Percentiles rank a stretch among this genome's conserved stretches.
Conservation (phyloP, 2,888 invertebrate species). For the Volucella zonaria region DNA sequence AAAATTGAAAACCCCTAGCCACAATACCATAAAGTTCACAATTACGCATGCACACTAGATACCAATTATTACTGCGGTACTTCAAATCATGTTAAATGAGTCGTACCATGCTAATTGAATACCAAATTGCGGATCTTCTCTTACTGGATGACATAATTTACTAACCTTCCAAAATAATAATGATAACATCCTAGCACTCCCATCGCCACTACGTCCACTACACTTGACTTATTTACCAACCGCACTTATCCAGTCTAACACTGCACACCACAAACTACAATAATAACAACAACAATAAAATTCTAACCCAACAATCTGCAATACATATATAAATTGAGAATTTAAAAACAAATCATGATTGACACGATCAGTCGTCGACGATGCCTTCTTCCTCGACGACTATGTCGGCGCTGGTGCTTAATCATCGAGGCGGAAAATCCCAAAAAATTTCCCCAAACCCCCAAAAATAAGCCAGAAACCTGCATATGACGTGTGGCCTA, state of each 20-base stretch:
- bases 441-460: constrained; percentile 5
- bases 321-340: constrained; percentile 35
- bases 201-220: not conserved
- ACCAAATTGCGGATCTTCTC: constrained; percentile 23
- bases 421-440: constrained; percentile 45
- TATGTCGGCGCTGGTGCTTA: constrained; percentile 8
- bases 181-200: constrained; percentile 11
- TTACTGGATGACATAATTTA: constrained; percentile 39
- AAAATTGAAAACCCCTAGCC: not conserved
- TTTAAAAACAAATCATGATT: constrained; percentile 43
- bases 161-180: constrained; percentile 30
- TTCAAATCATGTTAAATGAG: constrained; percentile 2
- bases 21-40: not conserved
- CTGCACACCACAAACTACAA: not conserved
- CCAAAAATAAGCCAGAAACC: constrained; percentile 30
- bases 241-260: constrained; percentile 1
- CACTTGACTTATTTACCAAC: not conserved
- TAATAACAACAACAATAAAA: not conserved
- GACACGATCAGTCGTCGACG: not conserved
- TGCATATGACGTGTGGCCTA: constrained; percentile 25
- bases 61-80: not conserved
- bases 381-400: not conserved
- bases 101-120: constrained; percentile 6
- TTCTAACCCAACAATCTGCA: not conserved
- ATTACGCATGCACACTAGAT: constrained; percentile 23